Evolutionary conservation across 2,888 invertebrate species (phyloP).

Genomic region (Caprella mutica): DNA sequence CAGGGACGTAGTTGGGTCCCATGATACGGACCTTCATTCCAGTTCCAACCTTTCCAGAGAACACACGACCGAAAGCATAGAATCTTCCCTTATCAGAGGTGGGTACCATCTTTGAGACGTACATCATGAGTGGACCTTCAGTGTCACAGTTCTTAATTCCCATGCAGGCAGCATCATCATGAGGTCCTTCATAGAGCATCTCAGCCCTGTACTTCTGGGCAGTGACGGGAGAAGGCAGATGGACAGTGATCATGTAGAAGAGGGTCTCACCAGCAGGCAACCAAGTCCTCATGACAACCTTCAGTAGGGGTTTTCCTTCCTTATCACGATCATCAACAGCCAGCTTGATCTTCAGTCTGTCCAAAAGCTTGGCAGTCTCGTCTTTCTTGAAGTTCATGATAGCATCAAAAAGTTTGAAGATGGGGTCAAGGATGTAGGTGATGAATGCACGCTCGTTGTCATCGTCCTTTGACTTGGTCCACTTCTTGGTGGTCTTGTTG

Average conservation of each 20-base stretch:
- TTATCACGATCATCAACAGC: slow-evolving; percentile 92
- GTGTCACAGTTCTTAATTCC: slow-evolving; percentile 90
- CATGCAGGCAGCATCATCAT: slow-evolving; percentile 86
- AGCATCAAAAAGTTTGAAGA: slow-evolving; percentile 81
- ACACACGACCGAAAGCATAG: slow-evolving; percentile 99
- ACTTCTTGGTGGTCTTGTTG: slow-evolving; percentile 93
- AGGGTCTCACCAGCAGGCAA: slow-evolving; percentile 98
- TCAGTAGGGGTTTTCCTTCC: slow-evolving; percentile 89
- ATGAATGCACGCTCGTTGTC: slow-evolving; percentile 96
- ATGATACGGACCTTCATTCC: slow-evolving; percentile 94
- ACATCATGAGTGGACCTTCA: slow-evolving; percentile 98
- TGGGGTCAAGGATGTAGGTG: slow-evolving; percentile 97
- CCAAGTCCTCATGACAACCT: slow-evolving; percentile 98
- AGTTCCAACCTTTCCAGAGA: slow-evolving; percentile 84
- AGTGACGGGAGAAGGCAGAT: slow-evolving; percentile 95
- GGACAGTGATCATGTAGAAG: slow-evolving; percentile 99
- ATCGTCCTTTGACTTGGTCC: slow-evolving; percentile 80
- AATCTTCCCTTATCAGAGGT: slow-evolving; percentile 99
- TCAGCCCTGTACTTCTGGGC: slow-evolving; percentile 99
- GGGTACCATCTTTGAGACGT: slow-evolving; percentile 99
- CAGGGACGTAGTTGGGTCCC: slow-evolving; percentile 96
- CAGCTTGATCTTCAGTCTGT: slow-evolving; percentile 81
- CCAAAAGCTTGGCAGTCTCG: slow-evolving; percentile 72
- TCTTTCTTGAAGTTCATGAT: slow-evolving; percentile 94
- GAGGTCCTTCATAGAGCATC: slow-evolving; percentile 97